Conservation (phyloP, 2,797 vertebrate genomes). For the Ctenochaetus hawaiiensis region DNA sequence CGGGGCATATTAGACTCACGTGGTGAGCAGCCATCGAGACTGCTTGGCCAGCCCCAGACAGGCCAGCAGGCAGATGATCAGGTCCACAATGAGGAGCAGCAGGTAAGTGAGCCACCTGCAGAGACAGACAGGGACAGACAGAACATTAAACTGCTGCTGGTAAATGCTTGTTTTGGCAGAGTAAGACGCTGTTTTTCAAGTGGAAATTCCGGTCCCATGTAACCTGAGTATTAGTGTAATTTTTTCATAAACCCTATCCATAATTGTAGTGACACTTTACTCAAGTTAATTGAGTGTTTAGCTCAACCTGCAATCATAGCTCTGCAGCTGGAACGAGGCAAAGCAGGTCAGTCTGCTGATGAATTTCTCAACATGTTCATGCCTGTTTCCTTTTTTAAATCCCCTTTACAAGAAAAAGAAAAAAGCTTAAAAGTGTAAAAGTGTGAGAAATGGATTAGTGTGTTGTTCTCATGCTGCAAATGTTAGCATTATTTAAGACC, state of each 20-base stretch:
- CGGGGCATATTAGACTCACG: slow-evolving; percentile 84
- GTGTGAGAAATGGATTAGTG: background rate
- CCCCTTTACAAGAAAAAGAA: background rate
- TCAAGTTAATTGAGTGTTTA: too few relatives aligned
- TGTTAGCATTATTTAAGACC: background rate
- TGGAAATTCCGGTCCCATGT: background rate
- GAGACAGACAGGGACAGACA: slow-evolving; percentile 28
- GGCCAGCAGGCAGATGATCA: slow-evolving; percentile 92
- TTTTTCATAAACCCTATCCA: background rate
- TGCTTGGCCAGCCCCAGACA: slow-evolving; percentile 95
- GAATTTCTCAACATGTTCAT: background rate
- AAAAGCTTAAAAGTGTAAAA: background rate
- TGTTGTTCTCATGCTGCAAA: background rate
- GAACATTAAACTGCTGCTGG: slow-evolving; percentile 13
- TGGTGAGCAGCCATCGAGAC: slow-evolving; percentile 92
- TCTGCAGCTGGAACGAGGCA: background rate
- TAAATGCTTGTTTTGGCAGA: background rate
- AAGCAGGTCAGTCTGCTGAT: background rate
- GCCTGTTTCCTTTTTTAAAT: background rate
- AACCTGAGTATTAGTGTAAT: background rate
- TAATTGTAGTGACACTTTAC: background rate
- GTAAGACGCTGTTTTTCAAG: background rate
- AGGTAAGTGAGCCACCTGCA: slow-evolving; percentile 95
- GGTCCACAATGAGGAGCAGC: slow-evolving; percentile 92
- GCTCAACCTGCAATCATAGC: background rate